Evolutionary conservation across 2,797 vertebrate genomes (phyloP), one percentile per base, ranked within the genome.

Genomic region (Acipenser transmontanus): DNA sequence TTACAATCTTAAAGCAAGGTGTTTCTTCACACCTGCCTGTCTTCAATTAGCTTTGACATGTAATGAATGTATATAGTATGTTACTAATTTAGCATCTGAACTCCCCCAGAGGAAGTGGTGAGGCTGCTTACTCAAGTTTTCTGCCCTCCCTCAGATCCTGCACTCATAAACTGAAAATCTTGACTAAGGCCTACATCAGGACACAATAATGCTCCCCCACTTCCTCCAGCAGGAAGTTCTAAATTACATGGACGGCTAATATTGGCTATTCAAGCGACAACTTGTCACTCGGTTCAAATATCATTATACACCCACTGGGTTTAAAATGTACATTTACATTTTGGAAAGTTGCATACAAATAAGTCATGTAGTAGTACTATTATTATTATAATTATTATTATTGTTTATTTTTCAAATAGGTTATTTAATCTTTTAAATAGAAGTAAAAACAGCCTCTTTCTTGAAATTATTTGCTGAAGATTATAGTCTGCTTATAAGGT

Each of bases 191-290:
- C 73, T 78, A 72, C 74, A 72, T 79, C 73, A 0, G 59, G 73
- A 81, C 69, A 76, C 72, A 70, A 71, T 80, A 79, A 78, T 68
- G 73, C 52, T 73, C 61, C 66, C 74, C 68, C 72, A 68, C 77
- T 86, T 85, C 88, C 85, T 78, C 65, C 71, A 0, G 0, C 83
- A 84, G 86, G 85, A 88, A 87, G 74, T 74, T 79, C 82, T 78
- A 84, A 84, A 88, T 89, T 85, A 80, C 76, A 74, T 76, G 79
- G 77, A 78, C 78, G 72, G 70, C 74, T 81, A 73, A 78, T 86
- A 83, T 84, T 85, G 85, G 78, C 75, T 79, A 76, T 70, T 72
- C 73, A 79, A 78, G 75, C 71, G 70, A 70, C 71, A 76, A 73
- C 72, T 72, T 54, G 14, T 47, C 74, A 77, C 74, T 77, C 70